phyloP scores from a whole-genome alignment of 2,113 vertebrate species.

The Engystomops pustulosus region DNA sequence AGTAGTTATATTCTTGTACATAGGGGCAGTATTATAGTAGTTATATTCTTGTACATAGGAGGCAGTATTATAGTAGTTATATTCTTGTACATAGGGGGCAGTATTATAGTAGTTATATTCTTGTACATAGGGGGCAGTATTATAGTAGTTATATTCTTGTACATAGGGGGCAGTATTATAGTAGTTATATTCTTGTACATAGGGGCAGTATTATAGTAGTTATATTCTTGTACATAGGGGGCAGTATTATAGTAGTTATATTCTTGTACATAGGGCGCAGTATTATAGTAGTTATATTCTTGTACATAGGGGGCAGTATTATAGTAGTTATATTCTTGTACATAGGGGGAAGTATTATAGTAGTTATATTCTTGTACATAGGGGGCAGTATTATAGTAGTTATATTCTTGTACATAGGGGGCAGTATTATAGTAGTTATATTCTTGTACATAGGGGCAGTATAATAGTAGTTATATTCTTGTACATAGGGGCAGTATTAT shows the following conservation, averaged over 20 bases:
- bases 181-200: constrained; percentile 1
- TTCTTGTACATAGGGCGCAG: neutral
- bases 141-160: neutral
- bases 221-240: neutral
- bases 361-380: constrained; percentile 12
- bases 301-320: neutral
- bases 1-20: neutral
- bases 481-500: no score
- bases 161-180: neutral
- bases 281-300: constrained; percentile 10
- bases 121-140: no score
- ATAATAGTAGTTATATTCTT: no score
- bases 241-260: neutral
- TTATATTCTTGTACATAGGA: neutral
- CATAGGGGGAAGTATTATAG: constrained; percentile 1
- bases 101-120: no score
- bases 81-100: neutral
- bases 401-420: neutral
- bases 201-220: neutral
- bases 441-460: constrained; percentile 1
- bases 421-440: constrained; percentile 1
- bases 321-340: constrained; percentile 21
- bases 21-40: neutral
- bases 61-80: neutral
- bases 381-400: constrained; percentile 2